Evolutionary conservation across 1,140 invertebrate species (phyloP).

Genomic region (Drosophila prosaltans): DNA sequence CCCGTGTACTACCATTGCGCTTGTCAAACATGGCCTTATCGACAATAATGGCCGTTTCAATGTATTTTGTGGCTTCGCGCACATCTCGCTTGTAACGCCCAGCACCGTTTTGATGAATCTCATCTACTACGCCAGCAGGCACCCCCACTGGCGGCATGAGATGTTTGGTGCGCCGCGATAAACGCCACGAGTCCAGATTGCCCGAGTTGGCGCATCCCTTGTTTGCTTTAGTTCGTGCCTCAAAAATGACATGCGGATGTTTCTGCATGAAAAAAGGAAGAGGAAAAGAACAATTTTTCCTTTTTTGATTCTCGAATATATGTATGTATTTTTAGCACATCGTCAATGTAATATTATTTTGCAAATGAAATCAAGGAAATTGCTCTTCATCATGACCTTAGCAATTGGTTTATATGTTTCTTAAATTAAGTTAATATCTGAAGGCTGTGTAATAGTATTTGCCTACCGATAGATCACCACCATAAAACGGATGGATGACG

Average conservation of each 20-base stretch:
- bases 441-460: too few species aligned
- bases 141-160: constrained; percentile 73
- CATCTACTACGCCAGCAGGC: constrained; percentile 82
- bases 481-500: constrained; percentile 98
- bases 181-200: constrained; percentile 88
- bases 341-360: too few species aligned
- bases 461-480: constrained; percentile 95
- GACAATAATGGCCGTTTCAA: constrained; percentile 95
- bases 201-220: constrained; percentile 94
- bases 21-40: constrained; percentile 97
- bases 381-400: too few species aligned
- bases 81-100: constrained; percentile 89
- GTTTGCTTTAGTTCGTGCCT: constrained; percentile 92
- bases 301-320: neutral
- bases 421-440: too few species aligned
- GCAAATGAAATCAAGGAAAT: too few species aligned
- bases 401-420: too few species aligned
- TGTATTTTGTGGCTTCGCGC: constrained; percentile 94
- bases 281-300: neutral
- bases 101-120: constrained; percentile 83
- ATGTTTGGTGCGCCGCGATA: constrained; percentile 87
- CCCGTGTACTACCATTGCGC: constrained; percentile 93
- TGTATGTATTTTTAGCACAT: neutral
- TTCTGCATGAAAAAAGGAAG: constrained; percentile 86
- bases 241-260: constrained; percentile 98